A percentile compares a stretch with the other conserved stretches of the same genome.
Evolutionary conservation across 2,797 vertebrate species (phyloP).

Genomic region (Halcyon smyrnensis): DNA sequence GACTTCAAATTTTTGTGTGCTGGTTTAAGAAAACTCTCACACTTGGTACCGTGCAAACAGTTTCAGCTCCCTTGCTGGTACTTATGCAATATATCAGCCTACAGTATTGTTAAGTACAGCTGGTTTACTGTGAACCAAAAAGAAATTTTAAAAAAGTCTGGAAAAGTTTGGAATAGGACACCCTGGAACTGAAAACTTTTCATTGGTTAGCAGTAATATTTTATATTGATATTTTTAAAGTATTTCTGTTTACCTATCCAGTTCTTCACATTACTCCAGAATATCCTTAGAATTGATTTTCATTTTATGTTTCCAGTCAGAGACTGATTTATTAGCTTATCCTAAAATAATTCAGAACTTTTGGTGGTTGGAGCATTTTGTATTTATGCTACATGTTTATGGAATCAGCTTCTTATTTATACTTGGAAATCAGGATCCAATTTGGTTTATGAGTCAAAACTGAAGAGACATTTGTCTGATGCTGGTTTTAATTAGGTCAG

Average conservation of each 20-base stretch:
- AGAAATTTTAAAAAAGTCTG: neutral
- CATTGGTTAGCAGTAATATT: neutral
- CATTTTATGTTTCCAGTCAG: slow-evolving; percentile 25
- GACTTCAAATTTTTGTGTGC: neutral
- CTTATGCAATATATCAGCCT: no score
- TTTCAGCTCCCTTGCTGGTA: neutral
- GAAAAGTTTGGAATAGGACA: slow-evolving; percentile 14
- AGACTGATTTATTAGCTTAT: slow-evolving; percentile 47
- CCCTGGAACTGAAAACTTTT: slow-evolving; percentile 11
- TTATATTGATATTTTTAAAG: neutral
- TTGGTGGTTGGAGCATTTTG: neutral
- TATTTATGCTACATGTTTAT: neutral
- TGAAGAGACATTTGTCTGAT: neutral
- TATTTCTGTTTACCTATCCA: neutral
- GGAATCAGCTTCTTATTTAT: slow-evolving; percentile 11
- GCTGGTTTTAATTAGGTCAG: neutral
- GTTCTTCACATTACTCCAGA: neutral
- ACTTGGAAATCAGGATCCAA: neutral
- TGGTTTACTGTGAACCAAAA: slow-evolving; percentile 14
- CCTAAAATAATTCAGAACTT: slow-evolving; percentile 38
- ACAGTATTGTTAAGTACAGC: neutral
- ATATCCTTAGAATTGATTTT: neutral
- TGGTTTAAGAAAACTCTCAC: neutral
- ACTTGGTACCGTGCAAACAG: neutral
- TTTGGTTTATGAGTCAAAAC: neutral